Percentiles rank a stretch among this genome's conserved stretches.
Conservation (phyloP, 1,140 invertebrate species). For the Brachionus rotundiformis region DNA sequence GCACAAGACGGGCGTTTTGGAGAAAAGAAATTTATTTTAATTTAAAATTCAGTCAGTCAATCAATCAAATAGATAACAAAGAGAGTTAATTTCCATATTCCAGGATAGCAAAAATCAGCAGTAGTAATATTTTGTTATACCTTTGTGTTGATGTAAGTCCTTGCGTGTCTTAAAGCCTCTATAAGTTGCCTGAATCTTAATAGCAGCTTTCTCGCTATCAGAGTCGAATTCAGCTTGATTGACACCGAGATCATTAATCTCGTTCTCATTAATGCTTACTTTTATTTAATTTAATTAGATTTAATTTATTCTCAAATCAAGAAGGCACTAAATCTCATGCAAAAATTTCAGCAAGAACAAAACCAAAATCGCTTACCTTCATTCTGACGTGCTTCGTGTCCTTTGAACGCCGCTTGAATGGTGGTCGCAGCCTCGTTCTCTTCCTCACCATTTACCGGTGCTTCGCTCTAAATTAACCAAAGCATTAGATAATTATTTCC, state of each 20-base stretch:
- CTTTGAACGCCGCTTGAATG: constrained; percentile 75
- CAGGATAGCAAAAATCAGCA: neutral
- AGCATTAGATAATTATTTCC: too few species aligned
- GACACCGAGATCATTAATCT: neutral
- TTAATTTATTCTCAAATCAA: too few species aligned
- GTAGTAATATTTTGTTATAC: neutral
- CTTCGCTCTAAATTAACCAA: constrained; percentile 13
- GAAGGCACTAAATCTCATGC: neutral
- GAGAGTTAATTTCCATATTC: neutral
- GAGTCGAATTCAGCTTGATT: constrained; percentile 58
- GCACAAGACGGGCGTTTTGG: neutral
- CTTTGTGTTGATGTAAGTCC: constrained; percentile 11
- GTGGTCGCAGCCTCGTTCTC: constrained; percentile 70
- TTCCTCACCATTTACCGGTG: constrained; percentile 54
- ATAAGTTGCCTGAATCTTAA: constrained; percentile 88
- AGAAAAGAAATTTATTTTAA: neutral
- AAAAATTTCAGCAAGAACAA: neutral
- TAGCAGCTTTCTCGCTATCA: constrained; percentile 80
- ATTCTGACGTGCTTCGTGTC: constrained; percentile 72
- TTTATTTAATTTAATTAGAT: neutral
- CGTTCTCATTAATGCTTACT: neutral
- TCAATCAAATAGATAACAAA: constrained; percentile 7
- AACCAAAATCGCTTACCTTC: neutral
- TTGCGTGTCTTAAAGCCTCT: constrained; percentile 81
- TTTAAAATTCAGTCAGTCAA: constrained; percentile 21